Conservation (phyloP, 2,888 invertebrate genomes). For the Petrolisthes manimaculis region DNA sequence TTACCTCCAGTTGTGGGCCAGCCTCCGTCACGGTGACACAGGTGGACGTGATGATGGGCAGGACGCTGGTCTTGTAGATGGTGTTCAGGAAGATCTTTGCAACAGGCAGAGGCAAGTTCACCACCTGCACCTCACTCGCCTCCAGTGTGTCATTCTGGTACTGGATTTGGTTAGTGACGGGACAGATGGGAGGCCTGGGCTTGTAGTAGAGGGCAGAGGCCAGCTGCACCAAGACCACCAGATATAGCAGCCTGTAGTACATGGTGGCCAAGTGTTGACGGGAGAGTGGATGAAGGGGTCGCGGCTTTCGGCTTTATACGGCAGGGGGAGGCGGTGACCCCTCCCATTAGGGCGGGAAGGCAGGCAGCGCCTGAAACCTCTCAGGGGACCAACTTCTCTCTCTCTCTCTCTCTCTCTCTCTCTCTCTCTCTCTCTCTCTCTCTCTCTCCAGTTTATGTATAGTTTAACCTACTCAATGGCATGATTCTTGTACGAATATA, state of each 20-base stretch:
- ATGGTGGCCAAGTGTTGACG: slow-evolving; percentile 10
- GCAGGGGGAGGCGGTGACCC: not conserved
- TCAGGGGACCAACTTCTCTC: not conserved
- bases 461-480: no score
- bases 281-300: not conserved
- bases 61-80: slow-evolving; percentile 10
- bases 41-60: slow-evolving; percentile 19
- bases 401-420: not conserved
- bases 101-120: slow-evolving; percentile 14
- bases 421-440: not conserved
- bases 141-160: slow-evolving; percentile 19
- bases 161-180: slow-evolving; percentile 22
- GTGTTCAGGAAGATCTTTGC: slow-evolving; percentile 30
- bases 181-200: slow-evolving; percentile 28
- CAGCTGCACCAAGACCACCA: slow-evolving; percentile 28
- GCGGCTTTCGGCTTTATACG: not conserved
- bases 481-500: no score
- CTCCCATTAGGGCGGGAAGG: not conserved
- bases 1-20: slow-evolving; percentile 8
- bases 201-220: slow-evolving; percentile 37
- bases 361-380: not conserved
- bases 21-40: slow-evolving; percentile 21
- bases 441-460: no score
- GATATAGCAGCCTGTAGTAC: slow-evolving; percentile 7
- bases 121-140: slow-evolving; percentile 23